A percentile compares a stretch with the other conserved stretches of the same genome.
Conservation (phyloP, 2,113 vertebrate species). For the Alosa alosa region DNA sequence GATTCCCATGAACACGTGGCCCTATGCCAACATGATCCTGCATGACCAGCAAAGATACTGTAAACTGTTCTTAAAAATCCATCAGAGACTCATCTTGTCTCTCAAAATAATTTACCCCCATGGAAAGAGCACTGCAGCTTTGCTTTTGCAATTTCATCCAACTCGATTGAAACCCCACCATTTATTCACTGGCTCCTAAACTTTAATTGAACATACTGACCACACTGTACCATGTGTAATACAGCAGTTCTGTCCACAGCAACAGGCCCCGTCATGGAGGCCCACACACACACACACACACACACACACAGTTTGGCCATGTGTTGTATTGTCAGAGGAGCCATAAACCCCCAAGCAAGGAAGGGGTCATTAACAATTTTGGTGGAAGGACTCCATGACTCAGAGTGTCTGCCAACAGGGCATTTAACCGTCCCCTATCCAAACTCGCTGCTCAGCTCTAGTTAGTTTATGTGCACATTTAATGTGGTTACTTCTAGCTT, state of each 20-base stretch:
- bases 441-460: conserved; percentile 8
- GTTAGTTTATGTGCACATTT: conserved; percentile 22
- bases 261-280: neutral
- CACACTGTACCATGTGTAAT: neutral
- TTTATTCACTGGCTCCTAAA: conserved; percentile 14
- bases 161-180: neutral
- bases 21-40: neutral
- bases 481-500: conserved; percentile 25
- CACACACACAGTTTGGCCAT: conserved; percentile 7
- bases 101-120: neutral
- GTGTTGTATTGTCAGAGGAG: conserved; percentile 36
- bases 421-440: conserved; percentile 5
- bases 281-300: neutral
- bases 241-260: neutral
- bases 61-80: neutral
- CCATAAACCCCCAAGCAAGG: conserved; percentile 41
- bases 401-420: conserved; percentile 23
- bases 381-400: conserved; percentile 27
- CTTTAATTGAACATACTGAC: conserved; percentile 3
- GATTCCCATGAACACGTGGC: neutral
- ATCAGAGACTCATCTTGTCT: neutral
- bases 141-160: neutral
- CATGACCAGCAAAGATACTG: neutral
- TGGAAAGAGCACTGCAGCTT: neutral
- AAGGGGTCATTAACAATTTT: conserved; percentile 30